Evolutionary conservation across 30 jellyfish, hydroid and myxozoan genomes (phyloP).

Genomic region (Aurelia sp.): DNA sequence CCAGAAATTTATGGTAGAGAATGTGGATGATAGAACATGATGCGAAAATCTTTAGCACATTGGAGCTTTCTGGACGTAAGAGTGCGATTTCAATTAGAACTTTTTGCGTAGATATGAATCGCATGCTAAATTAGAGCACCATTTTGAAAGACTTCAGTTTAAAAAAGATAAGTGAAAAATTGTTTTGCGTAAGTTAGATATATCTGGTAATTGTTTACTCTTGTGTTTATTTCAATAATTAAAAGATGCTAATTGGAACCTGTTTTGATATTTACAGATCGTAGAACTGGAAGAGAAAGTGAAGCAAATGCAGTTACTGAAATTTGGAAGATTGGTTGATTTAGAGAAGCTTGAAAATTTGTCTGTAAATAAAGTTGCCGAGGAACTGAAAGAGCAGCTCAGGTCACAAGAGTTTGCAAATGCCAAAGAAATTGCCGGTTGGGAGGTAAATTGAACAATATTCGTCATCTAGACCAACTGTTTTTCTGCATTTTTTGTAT

Average conservation of each 20-base stretch:
- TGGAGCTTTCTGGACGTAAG: neutral
- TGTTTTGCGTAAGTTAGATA: no score
- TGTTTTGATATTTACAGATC: slow-evolving; percentile 50
- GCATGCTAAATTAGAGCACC: no score
- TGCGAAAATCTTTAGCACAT: neutral
- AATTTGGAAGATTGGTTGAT: slow-evolving; percentile 92
- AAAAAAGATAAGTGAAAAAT: no score
- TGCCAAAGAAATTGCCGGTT: slow-evolving; percentile 78
- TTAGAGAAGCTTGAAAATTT: slow-evolving; percentile 91
- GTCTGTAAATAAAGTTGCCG: slow-evolving; percentile 92
- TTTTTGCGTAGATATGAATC: no score
- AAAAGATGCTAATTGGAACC: neutral
- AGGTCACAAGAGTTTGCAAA: slow-evolving; percentile 71
- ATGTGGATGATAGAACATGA: no score
- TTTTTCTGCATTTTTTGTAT: no score
- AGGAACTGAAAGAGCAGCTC: slow-evolving; percentile 92
- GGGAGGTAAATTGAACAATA: slow-evolving; percentile 74
- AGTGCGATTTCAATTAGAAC: neutral
- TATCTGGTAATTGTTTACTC: no score
- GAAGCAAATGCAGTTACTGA: slow-evolving; percentile 86
- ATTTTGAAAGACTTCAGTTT: no score
- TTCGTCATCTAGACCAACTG: no score
- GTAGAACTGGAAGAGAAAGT: slow-evolving; percentile 90
- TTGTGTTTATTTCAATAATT: no score
- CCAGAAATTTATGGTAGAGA: no score